Conservation (phyloP, 2,888 invertebrate genomes). For the Machimus rusticus region DNA sequence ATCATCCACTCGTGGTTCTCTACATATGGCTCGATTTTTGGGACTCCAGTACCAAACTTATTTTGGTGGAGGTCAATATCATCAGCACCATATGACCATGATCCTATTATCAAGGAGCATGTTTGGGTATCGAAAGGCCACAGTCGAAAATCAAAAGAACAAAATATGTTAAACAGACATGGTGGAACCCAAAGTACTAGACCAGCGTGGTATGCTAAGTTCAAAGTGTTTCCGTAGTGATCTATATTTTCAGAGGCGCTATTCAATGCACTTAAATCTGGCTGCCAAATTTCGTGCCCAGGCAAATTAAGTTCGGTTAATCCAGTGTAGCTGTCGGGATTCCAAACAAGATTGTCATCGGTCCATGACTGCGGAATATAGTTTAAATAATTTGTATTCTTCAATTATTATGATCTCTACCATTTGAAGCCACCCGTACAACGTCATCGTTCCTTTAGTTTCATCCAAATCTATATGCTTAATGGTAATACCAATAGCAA, state of each 20-base stretch:
- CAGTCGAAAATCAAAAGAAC: constrained; percentile 69
- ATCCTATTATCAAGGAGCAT: constrained; percentile 72
- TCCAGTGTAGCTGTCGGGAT: constrained; percentile 71
- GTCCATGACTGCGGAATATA: constrained; percentile 70
- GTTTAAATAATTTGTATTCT: not conserved
- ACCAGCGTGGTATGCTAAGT: constrained; percentile 57
- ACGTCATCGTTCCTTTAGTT: constrained; percentile 65
- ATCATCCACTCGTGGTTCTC: constrained; percentile 58
- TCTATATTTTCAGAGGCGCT: constrained; percentile 71
- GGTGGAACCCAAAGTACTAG: constrained; percentile 64
- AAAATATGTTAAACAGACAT: constrained; percentile 70
- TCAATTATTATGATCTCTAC: constrained; percentile 57
- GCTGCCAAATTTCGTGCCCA: constrained; percentile 80
- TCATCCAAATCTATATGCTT: constrained; percentile 71
- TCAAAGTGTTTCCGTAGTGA: constrained; percentile 68
- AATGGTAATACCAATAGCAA: constrained; percentile 64
- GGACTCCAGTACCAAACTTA: constrained; percentile 45
- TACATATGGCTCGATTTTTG: constrained; percentile 29
- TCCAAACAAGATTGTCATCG: constrained; percentile 79
- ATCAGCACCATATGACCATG: constrained; percentile 72
- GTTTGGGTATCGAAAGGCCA: constrained; percentile 80
- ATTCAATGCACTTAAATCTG: constrained; percentile 77
- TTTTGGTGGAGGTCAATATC: constrained; percentile 65
- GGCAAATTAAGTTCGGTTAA: constrained; percentile 69
- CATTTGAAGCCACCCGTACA: constrained; percentile 68